These are phyloP conservation scores for Dugesia japonica DNA, from an alignment of 2,888 invertebrate species.

Conservation along the genomic window DNA sequence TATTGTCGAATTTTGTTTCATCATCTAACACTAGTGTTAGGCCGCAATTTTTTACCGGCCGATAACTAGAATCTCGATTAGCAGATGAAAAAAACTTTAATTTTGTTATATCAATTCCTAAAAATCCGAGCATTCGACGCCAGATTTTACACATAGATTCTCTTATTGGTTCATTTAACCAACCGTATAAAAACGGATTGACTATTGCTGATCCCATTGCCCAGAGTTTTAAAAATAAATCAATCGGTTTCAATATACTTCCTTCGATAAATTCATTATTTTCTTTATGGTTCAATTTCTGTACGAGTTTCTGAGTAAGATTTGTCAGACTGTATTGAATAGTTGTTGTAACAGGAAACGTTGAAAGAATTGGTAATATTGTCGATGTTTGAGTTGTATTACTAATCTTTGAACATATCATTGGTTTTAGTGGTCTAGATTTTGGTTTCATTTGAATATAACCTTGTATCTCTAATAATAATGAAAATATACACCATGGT, in stretches of 20 bases:
- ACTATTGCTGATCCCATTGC: slow-evolving; percentile 30
- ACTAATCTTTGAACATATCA: background rate
- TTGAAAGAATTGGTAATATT: background rate
- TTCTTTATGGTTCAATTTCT: background rate
- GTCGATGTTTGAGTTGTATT: background rate
- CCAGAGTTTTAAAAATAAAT: slow-evolving; percentile 33
- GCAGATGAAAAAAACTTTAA: background rate
- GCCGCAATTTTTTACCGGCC: background rate
- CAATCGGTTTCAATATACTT: slow-evolving; percentile 25
- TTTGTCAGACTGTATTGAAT: background rate
- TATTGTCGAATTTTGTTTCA: background rate
- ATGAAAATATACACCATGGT: slow-evolving; percentile 33
- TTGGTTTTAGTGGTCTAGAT: background rate
- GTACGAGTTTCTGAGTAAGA: too few relatives aligned
- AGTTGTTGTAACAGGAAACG: background rate
- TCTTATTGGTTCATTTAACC: slow-evolving; percentile 32
- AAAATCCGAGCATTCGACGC: slow-evolving; percentile 21
- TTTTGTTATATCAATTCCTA: background rate
- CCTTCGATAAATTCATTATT: slow-evolving; percentile 14
- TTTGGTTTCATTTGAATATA: background rate
- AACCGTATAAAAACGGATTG: slow-evolving; percentile 35
- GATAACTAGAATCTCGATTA: background rate
- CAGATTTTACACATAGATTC: slow-evolving; percentile 27
- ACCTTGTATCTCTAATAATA: slow-evolving; percentile 27
- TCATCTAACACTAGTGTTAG: background rate